Conservation (phyloP, 2,888 invertebrate genomes). For the Spialia ferax region DNA sequence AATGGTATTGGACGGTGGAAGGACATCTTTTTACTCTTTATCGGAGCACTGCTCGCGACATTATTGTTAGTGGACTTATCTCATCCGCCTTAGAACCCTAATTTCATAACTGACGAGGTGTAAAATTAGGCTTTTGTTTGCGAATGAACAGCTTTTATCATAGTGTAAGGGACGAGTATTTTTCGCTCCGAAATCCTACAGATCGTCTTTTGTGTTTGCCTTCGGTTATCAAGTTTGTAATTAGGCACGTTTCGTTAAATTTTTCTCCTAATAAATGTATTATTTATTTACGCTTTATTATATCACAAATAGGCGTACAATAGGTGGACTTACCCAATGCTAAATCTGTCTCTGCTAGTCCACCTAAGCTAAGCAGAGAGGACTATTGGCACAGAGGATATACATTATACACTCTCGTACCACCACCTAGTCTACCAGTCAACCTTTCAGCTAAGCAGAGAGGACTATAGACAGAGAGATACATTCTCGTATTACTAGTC, state of each 20-base stretch:
- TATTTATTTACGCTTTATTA: too few relatives aligned
- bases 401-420: too few relatives aligned
- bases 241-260: background rate
- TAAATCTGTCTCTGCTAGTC: too few relatives aligned
- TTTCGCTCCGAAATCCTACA: background rate
- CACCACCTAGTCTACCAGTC: too few relatives aligned
- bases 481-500: too few relatives aligned
- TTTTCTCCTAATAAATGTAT: too few relatives aligned
- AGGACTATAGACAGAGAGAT: too few relatives aligned
- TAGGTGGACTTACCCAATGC: too few relatives aligned
- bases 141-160: slow-evolving; percentile 1
- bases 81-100: slow-evolving; percentile 30
- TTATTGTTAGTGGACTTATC: slow-evolving; percentile 27
- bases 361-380: too few relatives aligned
- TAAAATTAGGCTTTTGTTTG: slow-evolving; percentile 30
- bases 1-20: slow-evolving; percentile 14
- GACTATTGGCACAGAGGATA: too few relatives aligned
- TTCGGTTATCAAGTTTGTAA: background rate
- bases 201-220: background rate
- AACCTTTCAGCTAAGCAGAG: too few relatives aligned
- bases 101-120: slow-evolving; percentile 37
- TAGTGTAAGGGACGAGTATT: background rate
- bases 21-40: slow-evolving; percentile 26
- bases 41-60: slow-evolving; percentile 28
- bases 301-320: too few relatives aligned